These are phyloP conservation scores for Sander lucioperca DNA, from an alignment of 2,113 vertebrate genomes.

Conservation along the genomic window DNA sequence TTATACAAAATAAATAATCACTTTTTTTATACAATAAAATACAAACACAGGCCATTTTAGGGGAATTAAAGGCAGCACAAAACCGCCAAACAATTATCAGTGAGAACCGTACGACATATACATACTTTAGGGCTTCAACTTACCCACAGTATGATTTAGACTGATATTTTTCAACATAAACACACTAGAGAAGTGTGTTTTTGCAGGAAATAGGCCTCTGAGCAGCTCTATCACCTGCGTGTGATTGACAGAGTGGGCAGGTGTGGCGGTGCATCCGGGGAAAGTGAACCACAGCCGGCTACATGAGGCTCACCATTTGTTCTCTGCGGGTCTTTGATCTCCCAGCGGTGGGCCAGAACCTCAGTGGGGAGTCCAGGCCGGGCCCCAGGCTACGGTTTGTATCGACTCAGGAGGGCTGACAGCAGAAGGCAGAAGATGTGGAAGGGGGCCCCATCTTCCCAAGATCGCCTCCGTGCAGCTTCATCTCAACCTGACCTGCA, in stretches of 20 bases:
- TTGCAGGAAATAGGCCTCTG: conserved; percentile 7
- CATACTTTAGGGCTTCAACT: neutral
- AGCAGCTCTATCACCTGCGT: conserved; percentile 63
- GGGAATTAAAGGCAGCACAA: neutral
- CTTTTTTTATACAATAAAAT: neutral
- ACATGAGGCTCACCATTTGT: conserved; percentile 89
- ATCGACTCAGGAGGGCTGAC: conserved; percentile 76
- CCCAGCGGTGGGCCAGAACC: conserved; percentile 84
- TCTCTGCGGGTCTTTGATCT: conserved; percentile 90
- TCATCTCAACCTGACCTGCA: conserved; percentile 45
- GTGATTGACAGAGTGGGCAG: conserved; percentile 89
- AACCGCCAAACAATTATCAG: neutral
- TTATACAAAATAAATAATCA: conserved; percentile 25
- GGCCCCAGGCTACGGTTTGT: conserved; percentile 81
- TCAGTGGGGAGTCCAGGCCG: conserved; percentile 85
- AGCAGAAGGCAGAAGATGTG: conserved; percentile 51
- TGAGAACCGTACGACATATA: neutral
- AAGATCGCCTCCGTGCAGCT: conserved; percentile 29
- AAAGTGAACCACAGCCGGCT: conserved; percentile 78
- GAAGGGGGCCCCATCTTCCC: conserved; percentile 43
- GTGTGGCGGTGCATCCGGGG: conserved; percentile 87
- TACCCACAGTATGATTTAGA: neutral
- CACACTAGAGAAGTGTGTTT: neutral
- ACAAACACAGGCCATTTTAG: neutral
- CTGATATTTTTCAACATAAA: neutral